phyloP scores from a whole-genome alignment of 1,140 invertebrate genomes.

The Drosophila murphyi region DNA sequence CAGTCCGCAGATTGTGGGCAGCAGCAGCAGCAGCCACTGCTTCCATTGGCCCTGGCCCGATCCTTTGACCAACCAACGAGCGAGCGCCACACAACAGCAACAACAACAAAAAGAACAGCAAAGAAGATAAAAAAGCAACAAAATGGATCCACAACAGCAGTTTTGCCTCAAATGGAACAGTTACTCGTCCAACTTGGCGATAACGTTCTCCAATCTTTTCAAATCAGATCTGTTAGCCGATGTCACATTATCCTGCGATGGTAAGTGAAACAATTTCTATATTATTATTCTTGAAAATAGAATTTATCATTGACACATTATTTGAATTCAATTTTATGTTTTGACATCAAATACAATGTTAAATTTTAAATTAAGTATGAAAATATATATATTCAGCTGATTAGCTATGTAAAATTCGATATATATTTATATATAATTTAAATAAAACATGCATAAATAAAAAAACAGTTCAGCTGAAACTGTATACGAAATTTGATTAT shows the following conservation, averaged over 20 bases:
- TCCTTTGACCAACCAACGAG: conserved; percentile 85
- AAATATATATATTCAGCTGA: too few relatives aligned
- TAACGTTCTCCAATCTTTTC: conserved; percentile 94
- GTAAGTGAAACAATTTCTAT: conserved; percentile 86
- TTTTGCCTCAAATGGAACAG: conserved; percentile 97
- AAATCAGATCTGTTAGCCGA: conserved; percentile 95
- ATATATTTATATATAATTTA: too few relatives aligned
- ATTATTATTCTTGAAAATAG: not conserved
- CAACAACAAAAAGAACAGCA: conserved; percentile 17
- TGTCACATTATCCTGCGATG: conserved; percentile 95
- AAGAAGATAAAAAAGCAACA: conserved; percentile 39
- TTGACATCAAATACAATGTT: conserved; percentile 5
- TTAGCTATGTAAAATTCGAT: too few relatives aligned
- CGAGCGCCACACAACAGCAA: conserved; percentile 1
- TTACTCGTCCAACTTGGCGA: conserved; percentile 94
- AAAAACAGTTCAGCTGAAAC: too few relatives aligned
- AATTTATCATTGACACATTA: not conserved
- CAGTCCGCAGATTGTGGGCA: conserved; percentile 9
- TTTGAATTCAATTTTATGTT: not conserved
- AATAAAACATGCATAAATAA: too few relatives aligned
- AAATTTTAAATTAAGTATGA: too few relatives aligned
- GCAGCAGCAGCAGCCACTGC: conserved; percentile 7
- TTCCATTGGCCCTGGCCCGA: conserved; percentile 83
- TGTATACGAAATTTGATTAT: too few relatives aligned
- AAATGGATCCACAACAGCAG: conserved; percentile 93